These are phyloP conservation scores for Sphaerophoria taeniata DNA, from an alignment of 2,888 invertebrate genomes.

Conservation along the genomic window DNA sequence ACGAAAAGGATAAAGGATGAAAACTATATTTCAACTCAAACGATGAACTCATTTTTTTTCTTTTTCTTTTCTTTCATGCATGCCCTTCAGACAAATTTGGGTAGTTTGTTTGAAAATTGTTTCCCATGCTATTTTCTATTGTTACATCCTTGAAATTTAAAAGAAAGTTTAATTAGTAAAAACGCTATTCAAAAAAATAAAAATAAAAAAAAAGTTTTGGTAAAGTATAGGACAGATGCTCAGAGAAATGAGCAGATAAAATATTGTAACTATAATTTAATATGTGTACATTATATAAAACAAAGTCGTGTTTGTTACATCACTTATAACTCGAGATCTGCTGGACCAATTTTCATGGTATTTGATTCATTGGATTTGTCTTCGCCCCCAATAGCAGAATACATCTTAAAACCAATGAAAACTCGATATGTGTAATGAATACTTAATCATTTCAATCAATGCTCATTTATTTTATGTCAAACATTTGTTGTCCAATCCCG, in stretches of 20 bases:
- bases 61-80: neutral
- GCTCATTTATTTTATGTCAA: no score
- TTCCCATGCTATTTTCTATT: neutral
- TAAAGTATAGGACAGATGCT: slow-evolving; percentile 34
- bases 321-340: no score
- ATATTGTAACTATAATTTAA: no score
- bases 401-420: no score
- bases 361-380: no score
- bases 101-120: neutral
- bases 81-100: neutral
- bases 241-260: neutral
- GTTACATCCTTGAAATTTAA: slow-evolving; percentile 18
- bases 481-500: no score
- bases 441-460: no score
- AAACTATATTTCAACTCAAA: slow-evolving; percentile 18
- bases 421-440: no score
- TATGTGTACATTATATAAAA: no score
- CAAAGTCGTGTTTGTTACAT: no score
- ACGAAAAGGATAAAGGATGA: slow-evolving; percentile 25
- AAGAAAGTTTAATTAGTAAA: slow-evolving; percentile 53
- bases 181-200: neutral
- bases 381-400: no score
- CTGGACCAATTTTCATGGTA: no score
- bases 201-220: neutral
- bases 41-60: slow-evolving; percentile 25